These are phyloP conservation scores for Opisthograptis luteolata DNA, from an alignment of 2,888 invertebrate species.

Conservation along the genomic window DNA sequence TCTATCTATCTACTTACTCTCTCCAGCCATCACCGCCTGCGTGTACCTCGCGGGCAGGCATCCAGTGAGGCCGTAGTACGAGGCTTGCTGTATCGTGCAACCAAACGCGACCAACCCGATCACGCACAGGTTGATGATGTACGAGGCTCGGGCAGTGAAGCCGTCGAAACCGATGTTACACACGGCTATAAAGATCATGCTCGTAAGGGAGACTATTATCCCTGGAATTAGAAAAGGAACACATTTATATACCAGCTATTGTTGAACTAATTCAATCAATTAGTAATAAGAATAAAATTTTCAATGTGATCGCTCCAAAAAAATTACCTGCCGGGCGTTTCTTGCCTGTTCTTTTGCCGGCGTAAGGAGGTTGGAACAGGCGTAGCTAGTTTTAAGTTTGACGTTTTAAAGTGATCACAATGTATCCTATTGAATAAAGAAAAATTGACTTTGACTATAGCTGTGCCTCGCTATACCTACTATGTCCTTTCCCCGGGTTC, in stretches of 20 bases:
- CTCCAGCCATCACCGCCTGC: slow-evolving; percentile 97
- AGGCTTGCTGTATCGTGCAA: slow-evolving; percentile 97
- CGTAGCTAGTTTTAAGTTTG: too few species aligned
- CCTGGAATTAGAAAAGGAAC: slow-evolving; percentile 72
- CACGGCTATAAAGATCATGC: slow-evolving; percentile 92
- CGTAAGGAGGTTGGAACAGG: too few species aligned
- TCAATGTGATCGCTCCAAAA: too few species aligned
- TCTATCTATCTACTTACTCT: slow-evolving; percentile 94
- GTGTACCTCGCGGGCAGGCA: slow-evolving; percentile 95
- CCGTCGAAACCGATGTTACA: slow-evolving; percentile 95
- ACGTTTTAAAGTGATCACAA: too few species aligned
- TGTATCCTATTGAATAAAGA: too few species aligned
- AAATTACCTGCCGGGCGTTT: too few species aligned
- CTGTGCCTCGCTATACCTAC: too few species aligned
- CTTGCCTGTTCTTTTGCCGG: too few species aligned
- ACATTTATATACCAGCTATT: not conserved
- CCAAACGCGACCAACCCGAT: slow-evolving; percentile 94
- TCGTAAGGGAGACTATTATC: slow-evolving; percentile 91
- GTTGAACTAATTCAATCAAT: too few species aligned
- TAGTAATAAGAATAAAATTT: too few species aligned
- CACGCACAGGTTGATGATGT: slow-evolving; percentile 92
- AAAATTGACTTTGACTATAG: too few species aligned
- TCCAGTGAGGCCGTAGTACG: slow-evolving; percentile 97
- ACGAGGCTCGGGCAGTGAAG: slow-evolving; percentile 91
- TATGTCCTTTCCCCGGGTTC: too few species aligned